Conservation (phyloP, 2,888 invertebrate genomes). For the Rotaria macrura region DNA sequence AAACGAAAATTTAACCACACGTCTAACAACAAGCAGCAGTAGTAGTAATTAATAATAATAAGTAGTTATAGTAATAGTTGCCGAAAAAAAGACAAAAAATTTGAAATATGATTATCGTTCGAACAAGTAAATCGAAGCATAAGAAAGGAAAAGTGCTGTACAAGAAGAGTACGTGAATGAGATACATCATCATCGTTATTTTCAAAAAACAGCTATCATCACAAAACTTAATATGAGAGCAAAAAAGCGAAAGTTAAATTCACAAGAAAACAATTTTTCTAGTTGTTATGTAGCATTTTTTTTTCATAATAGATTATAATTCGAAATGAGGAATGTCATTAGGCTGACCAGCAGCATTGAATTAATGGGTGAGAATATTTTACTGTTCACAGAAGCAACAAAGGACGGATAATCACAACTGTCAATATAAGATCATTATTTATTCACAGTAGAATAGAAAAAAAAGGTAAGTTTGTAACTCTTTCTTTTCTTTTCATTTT, state of each 20-base stretch:
- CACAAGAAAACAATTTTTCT: background rate
- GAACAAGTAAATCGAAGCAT: background rate
- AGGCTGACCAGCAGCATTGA: background rate
- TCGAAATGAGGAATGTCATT: background rate
- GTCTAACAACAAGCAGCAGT: background rate
- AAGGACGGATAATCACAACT: constrained; percentile 1
- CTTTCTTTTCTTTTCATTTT: background rate
- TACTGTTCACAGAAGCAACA: background rate
- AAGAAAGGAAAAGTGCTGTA: background rate
- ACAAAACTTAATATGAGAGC: background rate
- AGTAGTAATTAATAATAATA: background rate
- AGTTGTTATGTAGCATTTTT: too few relatives aligned
- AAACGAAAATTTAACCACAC: background rate
- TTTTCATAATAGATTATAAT: too few relatives aligned
- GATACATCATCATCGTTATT: background rate
- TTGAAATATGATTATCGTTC: background rate
- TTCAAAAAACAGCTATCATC: background rate
- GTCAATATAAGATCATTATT: background rate
- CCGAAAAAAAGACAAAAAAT: background rate
- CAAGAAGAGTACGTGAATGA: background rate
- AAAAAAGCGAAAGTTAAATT: background rate
- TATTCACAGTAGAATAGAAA: background rate
- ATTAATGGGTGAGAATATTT: background rate
- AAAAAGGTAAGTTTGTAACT: background rate
- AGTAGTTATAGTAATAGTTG: background rate